Evolutionary conservation across 2,888 invertebrate species (phyloP).

Genomic region (Seira musarum): DNA sequence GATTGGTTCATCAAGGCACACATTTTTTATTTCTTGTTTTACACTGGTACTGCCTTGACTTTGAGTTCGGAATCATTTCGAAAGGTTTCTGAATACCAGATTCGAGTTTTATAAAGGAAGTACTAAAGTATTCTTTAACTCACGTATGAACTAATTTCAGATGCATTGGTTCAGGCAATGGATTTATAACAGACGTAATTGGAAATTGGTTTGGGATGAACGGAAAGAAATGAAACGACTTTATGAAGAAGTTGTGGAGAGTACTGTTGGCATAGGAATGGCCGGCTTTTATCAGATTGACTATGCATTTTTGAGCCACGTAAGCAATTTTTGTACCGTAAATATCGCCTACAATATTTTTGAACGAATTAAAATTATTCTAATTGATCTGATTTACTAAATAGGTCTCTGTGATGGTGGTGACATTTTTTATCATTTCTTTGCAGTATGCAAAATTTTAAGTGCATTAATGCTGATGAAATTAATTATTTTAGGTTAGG

Average conservation of each 20-base stretch:
- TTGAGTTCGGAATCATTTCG: slow-evolving; percentile 25
- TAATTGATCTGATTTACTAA: neutral
- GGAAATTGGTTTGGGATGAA: neutral
- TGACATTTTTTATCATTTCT: slow-evolving; percentile 37
- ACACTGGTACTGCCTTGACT: neutral
- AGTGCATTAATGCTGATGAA: neutral
- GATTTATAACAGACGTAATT: neutral
- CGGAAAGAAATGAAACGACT: slow-evolving; percentile 10
- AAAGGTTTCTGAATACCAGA: no score
- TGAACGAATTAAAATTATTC: neutral
- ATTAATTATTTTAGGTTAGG: no score
- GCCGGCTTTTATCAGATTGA: slow-evolving; percentile 27
- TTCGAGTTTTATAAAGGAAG: no score
- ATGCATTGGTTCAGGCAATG: slow-evolving; percentile 13
- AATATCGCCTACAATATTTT: neutral
- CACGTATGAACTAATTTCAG: neutral
- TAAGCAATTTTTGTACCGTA: neutral
- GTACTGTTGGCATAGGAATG: slow-evolving; percentile 8
- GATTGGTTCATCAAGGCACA: slow-evolving; percentile 27
- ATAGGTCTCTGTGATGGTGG: slow-evolving; percentile 16
- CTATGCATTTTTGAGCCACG: slow-evolving; percentile 22
- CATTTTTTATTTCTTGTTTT: slow-evolving; percentile 21
- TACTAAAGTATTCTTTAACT: no score
- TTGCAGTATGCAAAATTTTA: slow-evolving; percentile 29
- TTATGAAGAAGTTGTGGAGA: neutral